A percentile compares a stretch with the other conserved stretches of the same genome.
Conservation (phyloP, 2,888 invertebrate species). For the Alsophila aescularia region DNA sequence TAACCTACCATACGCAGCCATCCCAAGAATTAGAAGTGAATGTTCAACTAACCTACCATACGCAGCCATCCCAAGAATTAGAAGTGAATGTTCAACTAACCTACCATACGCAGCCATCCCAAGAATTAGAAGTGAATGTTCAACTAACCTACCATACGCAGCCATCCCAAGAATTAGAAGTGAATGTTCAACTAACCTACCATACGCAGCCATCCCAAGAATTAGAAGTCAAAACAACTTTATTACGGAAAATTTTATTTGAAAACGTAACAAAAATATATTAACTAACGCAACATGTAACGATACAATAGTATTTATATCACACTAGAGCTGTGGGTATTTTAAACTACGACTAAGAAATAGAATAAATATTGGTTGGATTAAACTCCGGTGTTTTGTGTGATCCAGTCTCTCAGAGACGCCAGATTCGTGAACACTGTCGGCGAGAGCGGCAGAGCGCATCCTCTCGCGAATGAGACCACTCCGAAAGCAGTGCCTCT, state of each 20-base stretch:
- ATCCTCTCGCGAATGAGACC: slow-evolving; percentile 78
- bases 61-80: too few relatives aligned
- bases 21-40: too few relatives aligned
- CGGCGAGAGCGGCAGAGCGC: slow-evolving; percentile 77
- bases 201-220: slow-evolving; percentile 20
- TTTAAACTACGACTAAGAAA: not conserved
- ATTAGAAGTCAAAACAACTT: slow-evolving; percentile 34
- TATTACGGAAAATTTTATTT: slow-evolving; percentile 47
- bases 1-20: too few relatives aligned
- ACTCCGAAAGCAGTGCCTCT: slow-evolving; percentile 76
- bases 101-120: too few relatives aligned
- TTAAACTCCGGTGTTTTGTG: slow-evolving; percentile 73
- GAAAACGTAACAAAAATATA: slow-evolving; percentile 59
- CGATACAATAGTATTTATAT: slow-evolving; percentile 18
- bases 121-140: too few relatives aligned
- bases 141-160: too few relatives aligned
- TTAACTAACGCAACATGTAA: slow-evolving; percentile 31
- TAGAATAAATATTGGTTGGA: slow-evolving; percentile 25
- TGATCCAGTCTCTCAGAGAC: slow-evolving; percentile 71
- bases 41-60: too few relatives aligned
- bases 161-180: too few relatives aligned
- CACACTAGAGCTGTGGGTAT: not conserved
- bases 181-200: not conserved
- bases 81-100: too few relatives aligned
- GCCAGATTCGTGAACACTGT: slow-evolving; percentile 79